These are phyloP conservation scores for Petrocephalus zakoni DNA, from an alignment of 2,113 vertebrate genomes.

Conservation along the genomic window DNA sequence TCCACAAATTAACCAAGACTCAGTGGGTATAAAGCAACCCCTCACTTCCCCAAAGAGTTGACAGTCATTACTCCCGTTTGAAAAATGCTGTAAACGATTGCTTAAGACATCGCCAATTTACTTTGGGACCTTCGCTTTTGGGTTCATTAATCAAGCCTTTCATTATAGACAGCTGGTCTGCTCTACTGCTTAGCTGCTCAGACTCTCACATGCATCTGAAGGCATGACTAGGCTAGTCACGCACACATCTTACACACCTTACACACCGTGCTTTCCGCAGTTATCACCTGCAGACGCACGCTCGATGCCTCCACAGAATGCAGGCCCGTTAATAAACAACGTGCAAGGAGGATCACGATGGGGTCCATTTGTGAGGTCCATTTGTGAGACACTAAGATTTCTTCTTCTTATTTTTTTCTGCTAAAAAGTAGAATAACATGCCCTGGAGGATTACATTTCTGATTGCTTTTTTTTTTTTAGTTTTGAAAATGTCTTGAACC, in stretches of 20 bases:
- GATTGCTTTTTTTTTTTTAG: neutral
- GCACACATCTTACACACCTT: neutral
- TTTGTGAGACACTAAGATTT: neutral
- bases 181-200: neutral
- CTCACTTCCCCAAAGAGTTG: neutral
- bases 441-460: neutral
- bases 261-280: neutral
- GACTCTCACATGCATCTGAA: neutral
- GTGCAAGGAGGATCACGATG: neutral
- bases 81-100: neutral
- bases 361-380: neutral
- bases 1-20: neutral
- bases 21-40: neutral
- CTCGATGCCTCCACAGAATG: neutral
- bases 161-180: neutral
- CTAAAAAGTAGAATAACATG: neutral
- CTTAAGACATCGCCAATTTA: neutral
- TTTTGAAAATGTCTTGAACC: neutral
- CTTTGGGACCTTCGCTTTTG: neutral
- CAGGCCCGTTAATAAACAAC: neutral
- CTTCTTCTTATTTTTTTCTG: neutral
- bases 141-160: neutral
- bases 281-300: neutral
- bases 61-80: neutral
- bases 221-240: neutral